Percentiles rank a stretch among this genome's conserved stretches.
Conservation (phyloP, 2,888 invertebrate species). For the Melipona bicolor region DNA sequence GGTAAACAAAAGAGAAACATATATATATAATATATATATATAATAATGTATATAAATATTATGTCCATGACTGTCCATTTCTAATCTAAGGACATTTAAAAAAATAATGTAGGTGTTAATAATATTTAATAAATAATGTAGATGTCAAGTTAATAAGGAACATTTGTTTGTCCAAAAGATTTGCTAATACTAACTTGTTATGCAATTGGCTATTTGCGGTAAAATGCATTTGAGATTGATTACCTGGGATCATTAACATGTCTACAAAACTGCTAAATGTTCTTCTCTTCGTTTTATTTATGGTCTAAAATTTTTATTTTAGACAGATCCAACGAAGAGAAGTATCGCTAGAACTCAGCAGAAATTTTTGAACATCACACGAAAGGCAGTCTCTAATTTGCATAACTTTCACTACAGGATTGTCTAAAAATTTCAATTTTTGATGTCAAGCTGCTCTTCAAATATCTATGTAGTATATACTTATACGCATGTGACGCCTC, state of each 20-base stretch:
- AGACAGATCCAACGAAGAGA: neutral
- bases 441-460: constrained; percentile 13
- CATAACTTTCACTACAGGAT: constrained; percentile 10
- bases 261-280: constrained; percentile 1
- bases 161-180: neutral
- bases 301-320: neutral
- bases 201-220: constrained; percentile 2
- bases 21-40: too few relatives aligned
- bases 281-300: neutral
- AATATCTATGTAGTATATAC: neutral
- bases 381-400: neutral
- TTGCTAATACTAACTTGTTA: constrained; percentile 4
- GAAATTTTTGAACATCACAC: neutral
- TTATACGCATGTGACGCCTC: neutral
- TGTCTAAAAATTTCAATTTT: neutral
- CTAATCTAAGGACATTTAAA: neutral
- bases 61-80: neutral
- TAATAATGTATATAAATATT: neutral
- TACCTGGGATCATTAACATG: neutral
- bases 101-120: too few relatives aligned
- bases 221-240: neutral
- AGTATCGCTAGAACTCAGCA: neutral
- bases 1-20: too few relatives aligned
- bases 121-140: neutral
- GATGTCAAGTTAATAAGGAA: neutral